Conservation (phyloP, 2,888 invertebrate genomes). For the Morpho helenor region DNA sequence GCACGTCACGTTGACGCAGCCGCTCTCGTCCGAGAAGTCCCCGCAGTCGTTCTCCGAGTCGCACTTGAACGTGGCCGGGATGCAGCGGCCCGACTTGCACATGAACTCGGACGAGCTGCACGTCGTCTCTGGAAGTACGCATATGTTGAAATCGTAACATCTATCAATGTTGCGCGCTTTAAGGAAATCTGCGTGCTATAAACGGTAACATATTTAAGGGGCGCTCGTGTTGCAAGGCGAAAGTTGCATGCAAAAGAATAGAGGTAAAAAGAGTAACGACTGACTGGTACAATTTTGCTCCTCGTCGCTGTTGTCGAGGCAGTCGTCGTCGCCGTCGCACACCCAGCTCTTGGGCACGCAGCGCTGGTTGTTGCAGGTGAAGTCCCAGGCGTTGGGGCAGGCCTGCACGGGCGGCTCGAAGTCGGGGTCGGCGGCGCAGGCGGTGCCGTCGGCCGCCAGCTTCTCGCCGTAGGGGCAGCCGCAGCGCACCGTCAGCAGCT, state of each 20-base stretch:
- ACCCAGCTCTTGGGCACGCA: conserved; percentile 97
- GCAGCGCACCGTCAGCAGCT: conserved; percentile 83
- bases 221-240: too few relatives aligned
- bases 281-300: conserved; percentile 95
- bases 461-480: conserved; percentile 97
- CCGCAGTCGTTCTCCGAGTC: conserved; percentile 98
- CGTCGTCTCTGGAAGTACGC: conserved; percentile 85
- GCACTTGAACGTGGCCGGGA: conserved; percentile 95
- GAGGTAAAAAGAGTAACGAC: conserved; percentile 41
- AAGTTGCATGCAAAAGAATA: neutral
- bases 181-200: too few relatives aligned
- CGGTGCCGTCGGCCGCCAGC: conserved; percentile 83
- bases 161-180: too few relatives aligned
- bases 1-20: conserved; percentile 95
- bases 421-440: conserved; percentile 89
- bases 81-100: conserved; percentile 95
- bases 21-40: conserved; percentile 95
- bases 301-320: conserved; percentile 96
- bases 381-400: conserved; percentile 95
- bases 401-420: conserved; percentile 92
- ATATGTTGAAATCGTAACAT: neutral
- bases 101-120: conserved; percentile 95
- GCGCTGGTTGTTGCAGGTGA: conserved; percentile 94
- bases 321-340: conserved; percentile 97
- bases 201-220: too few relatives aligned